A percentile compares a stretch with the other conserved stretches of the same genome.
phyloP scores from a whole-genome alignment of 2,113 vertebrate species.

The Urocitellus parryii region DNA sequence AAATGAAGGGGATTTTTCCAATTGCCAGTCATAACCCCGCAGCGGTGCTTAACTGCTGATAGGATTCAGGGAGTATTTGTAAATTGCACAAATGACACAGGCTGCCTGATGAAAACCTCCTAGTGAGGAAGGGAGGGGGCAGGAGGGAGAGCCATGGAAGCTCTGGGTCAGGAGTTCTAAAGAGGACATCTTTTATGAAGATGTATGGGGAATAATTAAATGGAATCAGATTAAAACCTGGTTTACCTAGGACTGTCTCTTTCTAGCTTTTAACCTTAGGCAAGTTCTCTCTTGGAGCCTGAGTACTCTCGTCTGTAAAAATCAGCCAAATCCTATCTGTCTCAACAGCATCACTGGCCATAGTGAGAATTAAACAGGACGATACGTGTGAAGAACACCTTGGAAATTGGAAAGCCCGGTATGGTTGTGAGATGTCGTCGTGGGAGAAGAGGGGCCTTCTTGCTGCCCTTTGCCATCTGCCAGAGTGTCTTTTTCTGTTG shows the following conservation, averaged over 20 bases:
- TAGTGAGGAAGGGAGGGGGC: neutral
- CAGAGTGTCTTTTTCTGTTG: neutral
- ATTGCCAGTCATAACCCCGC: neutral
- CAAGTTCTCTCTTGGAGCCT: neutral
- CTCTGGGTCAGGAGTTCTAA: neutral
- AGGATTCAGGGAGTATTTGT: neutral
- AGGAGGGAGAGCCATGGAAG: neutral
- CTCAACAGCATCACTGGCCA: neutral
- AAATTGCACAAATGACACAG: neutral
- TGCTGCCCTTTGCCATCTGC: neutral
- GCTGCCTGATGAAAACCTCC: neutral
- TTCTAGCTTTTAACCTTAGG: neutral
- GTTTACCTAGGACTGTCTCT: neutral
- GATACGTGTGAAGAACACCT: neutral
- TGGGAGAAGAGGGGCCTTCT: constrained; percentile 4
- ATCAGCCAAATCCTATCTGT: neutral
- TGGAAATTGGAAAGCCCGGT: neutral
- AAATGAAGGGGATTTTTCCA: neutral
- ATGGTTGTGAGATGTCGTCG: neutral
- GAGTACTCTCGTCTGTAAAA: neutral
- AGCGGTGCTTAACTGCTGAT: neutral
- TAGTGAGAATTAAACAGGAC: constrained; percentile 28
- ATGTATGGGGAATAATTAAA: neutral
- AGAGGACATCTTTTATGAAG: neutral
- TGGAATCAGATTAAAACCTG: neutral